Percentiles rank a stretch among this genome's conserved stretches.
Conservation (phyloP, 2,797 vertebrate genomes). For the Scolopax rusticola region DNA sequence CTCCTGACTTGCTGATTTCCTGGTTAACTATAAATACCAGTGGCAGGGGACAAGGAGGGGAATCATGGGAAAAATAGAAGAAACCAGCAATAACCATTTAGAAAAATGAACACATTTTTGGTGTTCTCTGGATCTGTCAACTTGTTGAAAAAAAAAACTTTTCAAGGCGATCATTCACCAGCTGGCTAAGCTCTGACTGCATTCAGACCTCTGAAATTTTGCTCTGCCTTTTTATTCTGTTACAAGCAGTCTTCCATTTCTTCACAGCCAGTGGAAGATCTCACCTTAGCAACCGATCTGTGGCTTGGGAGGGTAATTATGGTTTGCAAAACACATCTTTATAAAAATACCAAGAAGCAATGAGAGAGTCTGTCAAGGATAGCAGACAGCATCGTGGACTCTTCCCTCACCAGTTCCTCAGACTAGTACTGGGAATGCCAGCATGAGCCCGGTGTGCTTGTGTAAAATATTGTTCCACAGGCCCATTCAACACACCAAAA, state of each 20-base stretch:
- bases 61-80: not conserved
- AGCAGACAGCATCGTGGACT: not conserved
- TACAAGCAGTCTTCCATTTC: not conserved
- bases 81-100: not conserved
- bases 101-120: not conserved
- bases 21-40: not conserved
- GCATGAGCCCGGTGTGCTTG: not conserved
- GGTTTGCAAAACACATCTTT: not conserved
- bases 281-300: not conserved
- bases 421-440: accelerated
- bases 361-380: not conserved
- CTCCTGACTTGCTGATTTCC: not conserved
- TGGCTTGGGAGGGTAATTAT: not conserved
- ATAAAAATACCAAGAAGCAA: not conserved
- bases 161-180: not conserved
- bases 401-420: not conserved
- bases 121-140: not conserved
- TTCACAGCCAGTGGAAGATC: not conserved
- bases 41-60: not conserved
- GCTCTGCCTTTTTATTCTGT: not conserved
- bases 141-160: not conserved
- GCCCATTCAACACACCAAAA: not conserved
- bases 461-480: not conserved
- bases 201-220: not conserved
- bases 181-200: not conserved